Base-by-base conservation (phyloP, 2,113 vertebrate genomes). In the Perca fluviatilis region DNA sequence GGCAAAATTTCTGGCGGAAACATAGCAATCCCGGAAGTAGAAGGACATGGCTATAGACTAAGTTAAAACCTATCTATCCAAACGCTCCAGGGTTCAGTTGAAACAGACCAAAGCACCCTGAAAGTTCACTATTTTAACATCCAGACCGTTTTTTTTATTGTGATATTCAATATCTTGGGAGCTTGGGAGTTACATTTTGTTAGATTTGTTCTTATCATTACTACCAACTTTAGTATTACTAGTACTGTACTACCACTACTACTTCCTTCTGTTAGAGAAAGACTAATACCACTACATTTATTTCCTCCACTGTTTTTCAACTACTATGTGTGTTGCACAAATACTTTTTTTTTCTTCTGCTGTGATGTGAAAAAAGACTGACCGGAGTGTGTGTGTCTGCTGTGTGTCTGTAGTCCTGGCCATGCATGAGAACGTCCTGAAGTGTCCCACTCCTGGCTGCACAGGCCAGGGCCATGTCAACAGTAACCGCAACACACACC, bases 401-500 rank as follows among this genome's bases (percentile, higher is more conserved):
- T 86, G 71, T 92, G 75, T 91, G 83, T 91, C 77, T 79, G 62
- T 95, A 99, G 98, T 99, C 89, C 86, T 99, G 96, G 98, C 98
- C 64, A 99, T 99, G 98, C 98, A 99, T 12, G 98, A 99, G 95
- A 99, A 99, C 64, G 97, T 99, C 92, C 91, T 99, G 91, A 99
- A 99, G 95, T 99, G 98, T 94, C 98, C 98, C 15, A 99, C 98
- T 1, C 98, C 98, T 19, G 98, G 98, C 79, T 99, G 98, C 94
- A 99, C 98, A 11, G 98, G 98, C 87, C 98, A 99, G 93, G 98
- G 98, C 72, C 98, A 99, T 18, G 98, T 99, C 91, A 99, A 99
- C 95, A 99, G 98, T 95, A 99, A 99, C 94, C 97, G 98, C 85
- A 99, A 99, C 95, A 99, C 98, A 19, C 98, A 99, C 92, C 96